Evolutionary conservation across 2,113 vertebrate genomes (phyloP).

Genomic region (Hiodon alosoides): DNA sequence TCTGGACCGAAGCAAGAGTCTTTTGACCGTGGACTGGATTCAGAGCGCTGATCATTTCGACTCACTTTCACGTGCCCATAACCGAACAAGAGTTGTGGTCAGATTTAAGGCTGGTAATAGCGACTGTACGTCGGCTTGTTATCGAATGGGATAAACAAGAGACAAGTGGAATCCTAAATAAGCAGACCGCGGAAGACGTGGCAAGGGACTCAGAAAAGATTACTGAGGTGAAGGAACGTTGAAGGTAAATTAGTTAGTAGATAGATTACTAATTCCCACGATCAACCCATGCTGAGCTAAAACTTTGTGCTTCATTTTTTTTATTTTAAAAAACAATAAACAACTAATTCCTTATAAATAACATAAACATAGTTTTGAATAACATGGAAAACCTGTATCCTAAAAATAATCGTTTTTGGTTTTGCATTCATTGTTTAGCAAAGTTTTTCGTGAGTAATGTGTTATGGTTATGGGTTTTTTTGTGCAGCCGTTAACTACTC

Average conservation of each 20-base stretch:
- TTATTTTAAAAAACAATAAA: neutral
- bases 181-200: conserved; percentile 36
- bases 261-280: neutral
- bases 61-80: neutral
- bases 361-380: too few relatives aligned
- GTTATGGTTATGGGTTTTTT: too few relatives aligned
- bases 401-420: too few relatives aligned
- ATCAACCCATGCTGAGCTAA: conserved; percentile 1
- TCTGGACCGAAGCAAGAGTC: neutral
- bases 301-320: neutral
- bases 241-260: conserved; percentile 48
- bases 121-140: neutral
- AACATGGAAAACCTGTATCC: too few relatives aligned
- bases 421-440: too few relatives aligned
- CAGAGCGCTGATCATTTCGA: neutral
- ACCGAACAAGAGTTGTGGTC: neutral
- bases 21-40: neutral
- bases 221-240: conserved; percentile 37
- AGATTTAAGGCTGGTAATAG: neutral
- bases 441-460: too few relatives aligned
- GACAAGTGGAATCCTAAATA: conserved; percentile 31
- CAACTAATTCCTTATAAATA: too few relatives aligned
- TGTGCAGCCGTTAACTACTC: too few relatives aligned
- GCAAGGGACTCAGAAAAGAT: conserved; percentile 29
- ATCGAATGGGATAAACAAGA: conserved; percentile 8